Evolutionary conservation across 92 coral and sea anemone species (phyloP).

Genomic region (Zoanthus sociatus): DNA sequence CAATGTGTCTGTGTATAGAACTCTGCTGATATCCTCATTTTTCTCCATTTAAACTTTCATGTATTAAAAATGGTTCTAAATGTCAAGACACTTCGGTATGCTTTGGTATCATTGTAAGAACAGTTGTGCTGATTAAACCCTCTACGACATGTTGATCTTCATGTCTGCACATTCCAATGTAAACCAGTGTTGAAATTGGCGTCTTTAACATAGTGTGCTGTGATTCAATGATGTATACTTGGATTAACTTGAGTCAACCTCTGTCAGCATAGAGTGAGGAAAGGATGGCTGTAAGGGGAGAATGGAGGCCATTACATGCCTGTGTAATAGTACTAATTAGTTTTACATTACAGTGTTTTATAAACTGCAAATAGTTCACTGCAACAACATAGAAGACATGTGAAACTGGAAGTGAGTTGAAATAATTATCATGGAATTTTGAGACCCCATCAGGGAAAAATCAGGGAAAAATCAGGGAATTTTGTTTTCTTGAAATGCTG

Average conservation of each 20-base stretch:
- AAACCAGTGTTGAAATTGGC: slow-evolving; percentile 6
- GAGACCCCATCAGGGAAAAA: no score
- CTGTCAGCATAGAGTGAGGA: slow-evolving; percentile 3
- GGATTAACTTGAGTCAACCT: neutral
- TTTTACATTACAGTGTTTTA: slow-evolving; percentile 25
- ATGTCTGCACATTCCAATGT: slow-evolving; percentile 1
- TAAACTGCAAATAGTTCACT: slow-evolving; percentile 21
- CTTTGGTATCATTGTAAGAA: neutral
- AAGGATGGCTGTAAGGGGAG: slow-evolving; percentile 14
- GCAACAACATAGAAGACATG: slow-evolving; percentile 25
- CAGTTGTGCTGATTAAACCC: slow-evolving; percentile 5
- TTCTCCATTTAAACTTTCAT: neutral
- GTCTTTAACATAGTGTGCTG: slow-evolving; percentile 9
- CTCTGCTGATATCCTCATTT: neutral
- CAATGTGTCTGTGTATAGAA: neutral
- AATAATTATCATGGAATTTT: no score
- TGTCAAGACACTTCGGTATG: neutral
- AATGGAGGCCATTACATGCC: slow-evolving; percentile 16
- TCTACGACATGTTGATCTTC: slow-evolving; percentile 4
- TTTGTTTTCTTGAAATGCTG: neutral
- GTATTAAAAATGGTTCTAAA: slow-evolving; percentile 5
- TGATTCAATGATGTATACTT: neutral
- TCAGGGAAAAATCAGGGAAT: no score
- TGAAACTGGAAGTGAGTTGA: slow-evolving; percentile 8
- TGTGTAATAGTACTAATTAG: slow-evolving; percentile 28